Conservation (phyloP, 2,888 invertebrate species). For the Brachyopa scutellaris region DNA sequence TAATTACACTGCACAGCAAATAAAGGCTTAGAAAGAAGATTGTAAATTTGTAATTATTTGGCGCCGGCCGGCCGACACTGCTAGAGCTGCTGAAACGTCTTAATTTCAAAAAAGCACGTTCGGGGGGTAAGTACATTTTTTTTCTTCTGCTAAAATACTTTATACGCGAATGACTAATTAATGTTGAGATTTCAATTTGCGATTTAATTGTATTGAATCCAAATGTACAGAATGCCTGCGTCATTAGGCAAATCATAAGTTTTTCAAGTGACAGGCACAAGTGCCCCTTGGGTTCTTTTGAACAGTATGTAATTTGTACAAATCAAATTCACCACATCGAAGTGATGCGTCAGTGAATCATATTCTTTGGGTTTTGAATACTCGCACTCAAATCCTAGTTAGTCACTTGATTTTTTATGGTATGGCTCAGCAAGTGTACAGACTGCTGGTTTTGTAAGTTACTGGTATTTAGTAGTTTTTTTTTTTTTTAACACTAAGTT, state of each 20-base stretch:
- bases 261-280: neutral
- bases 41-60: neutral
- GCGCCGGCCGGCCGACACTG: neutral
- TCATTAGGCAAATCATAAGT: constrained; percentile 19
- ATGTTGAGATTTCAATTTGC: neutral
- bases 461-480: too few relatives aligned
- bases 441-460: too few relatives aligned
- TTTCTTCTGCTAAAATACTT: neutral
- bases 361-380: too few relatives aligned
- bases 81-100: neutral
- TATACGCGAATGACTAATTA: constrained; percentile 20
- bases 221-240: constrained; percentile 1
- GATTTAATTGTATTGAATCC: constrained; percentile 14
- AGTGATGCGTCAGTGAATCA: constrained; percentile 19
- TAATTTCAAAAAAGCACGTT: neutral
- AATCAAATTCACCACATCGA: constrained; percentile 3
- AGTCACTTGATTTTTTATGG: too few relatives aligned
- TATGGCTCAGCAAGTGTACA: too few relatives aligned
- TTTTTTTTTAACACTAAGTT: too few relatives aligned
- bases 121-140: neutral
- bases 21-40: neutral
- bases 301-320: constrained; percentile 8
- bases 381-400: too few relatives aligned
- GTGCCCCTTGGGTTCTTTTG: neutral
- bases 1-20: neutral